Base-by-base conservation (phyloP, 1,140 invertebrate species). In the Dolichoris vasculosae region DNA sequence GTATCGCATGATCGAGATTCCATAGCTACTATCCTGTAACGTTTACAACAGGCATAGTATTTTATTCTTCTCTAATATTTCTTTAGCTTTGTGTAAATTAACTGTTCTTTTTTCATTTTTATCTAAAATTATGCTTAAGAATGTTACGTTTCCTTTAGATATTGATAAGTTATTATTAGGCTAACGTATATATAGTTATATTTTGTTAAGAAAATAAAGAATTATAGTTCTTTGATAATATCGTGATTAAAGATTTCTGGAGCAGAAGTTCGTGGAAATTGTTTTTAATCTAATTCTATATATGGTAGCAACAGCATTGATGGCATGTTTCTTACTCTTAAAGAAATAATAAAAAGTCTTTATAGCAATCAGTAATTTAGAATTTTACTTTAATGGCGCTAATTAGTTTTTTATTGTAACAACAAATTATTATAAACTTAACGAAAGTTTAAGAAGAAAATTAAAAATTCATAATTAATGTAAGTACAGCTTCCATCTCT, bases 1-100 rank as follows among this genome's bases (percentile, higher is more conserved):
- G 87, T 89, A 89, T 86, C 43, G 64, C 1, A 26, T 6, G n/a
- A 32, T 17, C 40, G n/a, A 76, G 13, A 46, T 46, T 46, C 43
- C 6, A 13, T 13, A 13, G 13, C 6, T 46, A 13, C 43, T 46
- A 46, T 46, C 13, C 43, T 46, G 43, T 46, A 46, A 46, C 13
- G 6, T 13, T 46, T 13, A 46, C 13, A 46, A 13, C 43, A 46
- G 43, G 13, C 43, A 46, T 46, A 46, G 13, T 13, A 46, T 46
- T 46, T 46, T 13, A 46, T 46, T 46, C 43, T 46, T 46, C 43
- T 7, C 43, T 46, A 7, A 46, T 46, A 46, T 46, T 7, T 46
- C 43, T 46, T 13, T 46, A 13, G 6, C 13, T 46, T 46, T 46
- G 6, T 46, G 43, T 46, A 46, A 46, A 46, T 46, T 13, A 46